Evolutionary conservation across 2,113 vertebrate species (phyloP), one percentile per base, ranked within the genome.

Genomic region (Panthera leo): DNA sequence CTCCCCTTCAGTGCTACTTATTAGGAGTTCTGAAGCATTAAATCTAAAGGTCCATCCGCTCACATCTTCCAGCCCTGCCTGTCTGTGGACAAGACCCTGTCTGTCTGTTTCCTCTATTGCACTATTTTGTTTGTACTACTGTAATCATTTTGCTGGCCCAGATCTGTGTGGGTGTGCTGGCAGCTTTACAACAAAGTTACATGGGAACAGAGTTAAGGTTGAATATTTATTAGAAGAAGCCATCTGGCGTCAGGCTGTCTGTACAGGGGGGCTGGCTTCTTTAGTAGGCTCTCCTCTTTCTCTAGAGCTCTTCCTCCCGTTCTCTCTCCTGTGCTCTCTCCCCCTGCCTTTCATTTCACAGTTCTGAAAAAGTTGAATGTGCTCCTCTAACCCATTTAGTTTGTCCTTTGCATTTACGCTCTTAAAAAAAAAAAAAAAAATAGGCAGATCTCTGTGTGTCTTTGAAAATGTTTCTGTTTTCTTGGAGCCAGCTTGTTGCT

Each of bases 161-260:
- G 99, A 99, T 99, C 99, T 99, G 99, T 99, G 99, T 99, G 99
- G 99, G 99, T 99, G 99, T 99, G 99, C 99, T 99, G 99, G 99
- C 99, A 99, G 99, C 98, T 98, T 99, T 99, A 99, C 99, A 99
- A 99, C 99, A 99, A 99, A 99, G 99, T 99, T 99, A 99, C 99
- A 99, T 99, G 99, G 99, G 99, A 99, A 99, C 99, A 99, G 99
- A 99, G 99, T 99, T 99, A 99, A 99, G 99, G 99, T 99, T 99
- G 99, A 99, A 99, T 99, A 99, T 99, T 99, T 99, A 99, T 99
- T 99, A 99, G 99, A 99, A 99, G 99, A 99, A 99, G 99, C 99
- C 99, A 99, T 99, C 99, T 99, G 99, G 99, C 99, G 99, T 99
- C 99, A 99, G 99, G 98, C 99, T 99, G 99, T 99, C 99, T 99